Evolutionary conservation across 92 coral and sea anemone species (phyloP).

Genomic region (Phymanthus crucifer): DNA sequence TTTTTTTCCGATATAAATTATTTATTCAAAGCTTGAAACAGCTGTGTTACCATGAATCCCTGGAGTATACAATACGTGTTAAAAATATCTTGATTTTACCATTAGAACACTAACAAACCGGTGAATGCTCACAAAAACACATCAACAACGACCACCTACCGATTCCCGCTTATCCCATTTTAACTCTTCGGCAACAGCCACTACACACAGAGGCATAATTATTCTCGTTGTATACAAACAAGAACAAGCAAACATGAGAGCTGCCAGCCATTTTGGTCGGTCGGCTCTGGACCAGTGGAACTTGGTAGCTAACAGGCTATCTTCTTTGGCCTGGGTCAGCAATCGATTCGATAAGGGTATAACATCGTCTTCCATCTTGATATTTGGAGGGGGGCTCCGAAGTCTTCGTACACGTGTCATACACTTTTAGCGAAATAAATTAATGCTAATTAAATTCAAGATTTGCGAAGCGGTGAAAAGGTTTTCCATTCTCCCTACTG

Average conservation of each 20-base stretch:
- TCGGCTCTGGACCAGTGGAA: constrained; percentile 61
- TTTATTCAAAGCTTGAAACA: too few relatives aligned
- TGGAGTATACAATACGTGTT: too few relatives aligned
- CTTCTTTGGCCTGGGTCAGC: constrained; percentile 25
- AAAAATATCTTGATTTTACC: too few relatives aligned
- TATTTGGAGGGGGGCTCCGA: background rate
- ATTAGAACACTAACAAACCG: too few relatives aligned
- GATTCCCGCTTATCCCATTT: constrained; percentile 56
- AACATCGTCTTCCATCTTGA: constrained; percentile 23
- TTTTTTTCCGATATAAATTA: too few relatives aligned
- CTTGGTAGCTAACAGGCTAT: constrained; percentile 24
- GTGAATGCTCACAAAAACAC: background rate
- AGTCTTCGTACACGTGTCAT: constrained; percentile 28
- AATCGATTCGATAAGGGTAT: background rate
- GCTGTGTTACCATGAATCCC: too few relatives aligned
- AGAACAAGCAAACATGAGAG: constrained; percentile 31
- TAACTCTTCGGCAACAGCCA: constrained; percentile 37
- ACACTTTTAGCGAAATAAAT: background rate
- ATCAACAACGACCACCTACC: constrained; percentile 26
- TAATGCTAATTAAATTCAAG: background rate
- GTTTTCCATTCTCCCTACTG: background rate
- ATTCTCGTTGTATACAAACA: constrained; percentile 51
- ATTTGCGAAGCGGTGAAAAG: background rate
- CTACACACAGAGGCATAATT: constrained; percentile 55
- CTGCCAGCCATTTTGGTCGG: constrained; percentile 52